Conservation (phyloP, 2,888 invertebrate genomes). For the Ypsolopha sequella region DNA sequence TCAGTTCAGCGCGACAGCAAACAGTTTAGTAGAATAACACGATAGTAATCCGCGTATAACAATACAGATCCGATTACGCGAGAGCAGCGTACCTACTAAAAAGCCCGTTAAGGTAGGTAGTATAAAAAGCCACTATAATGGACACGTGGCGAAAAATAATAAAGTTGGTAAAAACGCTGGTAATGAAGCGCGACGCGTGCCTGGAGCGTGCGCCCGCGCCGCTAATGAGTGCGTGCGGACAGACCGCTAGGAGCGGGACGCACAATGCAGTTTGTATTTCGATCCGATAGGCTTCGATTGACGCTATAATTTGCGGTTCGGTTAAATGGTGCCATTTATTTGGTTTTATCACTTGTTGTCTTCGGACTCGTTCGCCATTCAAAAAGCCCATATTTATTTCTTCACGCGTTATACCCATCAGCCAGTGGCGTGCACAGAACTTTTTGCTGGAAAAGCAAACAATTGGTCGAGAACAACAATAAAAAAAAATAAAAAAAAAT, state of each 20-base stretch:
- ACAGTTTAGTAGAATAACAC: not conserved
- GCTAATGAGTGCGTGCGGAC: conserved; percentile 26
- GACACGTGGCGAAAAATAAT: conserved; percentile 61
- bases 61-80: conserved; percentile 43
- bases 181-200: conserved; percentile 55
- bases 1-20: not conserved
- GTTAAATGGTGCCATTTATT: not conserved
- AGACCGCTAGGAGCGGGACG: conserved; percentile 15
- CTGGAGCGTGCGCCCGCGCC: conserved; percentile 23
- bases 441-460: no score
- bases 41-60: not conserved
- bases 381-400: no score
- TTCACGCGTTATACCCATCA: no score
- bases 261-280: not conserved
- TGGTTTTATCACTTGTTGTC: not conserved
- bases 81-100: not conserved
- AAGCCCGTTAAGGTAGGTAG: conserved; percentile 8
- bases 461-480: no score
- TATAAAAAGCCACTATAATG: conserved; percentile 43
- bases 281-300: not conserved
- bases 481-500: no score
- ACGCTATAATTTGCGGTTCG: not conserved
- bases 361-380: no score
- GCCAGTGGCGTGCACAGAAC: no score
- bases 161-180: conserved; percentile 46